Evolutionary conservation across 2,888 invertebrate genomes (phyloP), one percentile per base, ranked within the genome.

Genomic region (Drosophila rellima): DNA sequence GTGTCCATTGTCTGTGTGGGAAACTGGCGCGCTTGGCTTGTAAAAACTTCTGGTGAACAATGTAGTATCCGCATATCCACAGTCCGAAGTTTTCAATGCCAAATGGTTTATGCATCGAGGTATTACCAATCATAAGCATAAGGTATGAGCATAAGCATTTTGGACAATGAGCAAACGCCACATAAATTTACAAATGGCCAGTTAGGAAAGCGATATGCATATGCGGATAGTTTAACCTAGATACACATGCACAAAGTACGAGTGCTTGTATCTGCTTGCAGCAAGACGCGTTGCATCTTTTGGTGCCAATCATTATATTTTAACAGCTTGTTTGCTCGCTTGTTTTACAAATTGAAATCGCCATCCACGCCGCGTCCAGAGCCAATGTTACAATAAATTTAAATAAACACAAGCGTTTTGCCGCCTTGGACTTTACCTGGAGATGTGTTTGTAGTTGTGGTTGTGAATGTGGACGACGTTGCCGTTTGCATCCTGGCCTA

Each of bases 261-360:
- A 35, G 26, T 26, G 20, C 20, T 42, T 26, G 56, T 17, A 35
- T 56, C 44, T 45, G 52, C 26, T 39, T 23, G 52, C 37, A 52
- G 10, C 10, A 17, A 39, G n/a, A 42, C 48, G 56, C 54, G 61
- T 70, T 69, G 63, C 69, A 66, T 74, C 74, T 78, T 60, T 63
- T 77, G 72, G 76, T 85, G 82, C 86, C 88, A 88, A 86, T 88
- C 87, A 86, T 86, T 86, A 86, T 86, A 88, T 86, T 88, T 86
- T 86, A 86, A 86, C 85, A 86, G 85, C 85, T 88, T 86, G 85
- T 87, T 87, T 87, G 89, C 78, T 77, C 78, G 88, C 88, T 89
- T 87, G 87, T 87, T 89, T 82, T 80, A 87, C 87, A 87, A 87
- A 87, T 87, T 87, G 89, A 88, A 87, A 89, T 89, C 78, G 86